Base-by-base conservation (phyloP, 2,888 invertebrate genomes). In the Entomobrya multifasciata region DNA sequence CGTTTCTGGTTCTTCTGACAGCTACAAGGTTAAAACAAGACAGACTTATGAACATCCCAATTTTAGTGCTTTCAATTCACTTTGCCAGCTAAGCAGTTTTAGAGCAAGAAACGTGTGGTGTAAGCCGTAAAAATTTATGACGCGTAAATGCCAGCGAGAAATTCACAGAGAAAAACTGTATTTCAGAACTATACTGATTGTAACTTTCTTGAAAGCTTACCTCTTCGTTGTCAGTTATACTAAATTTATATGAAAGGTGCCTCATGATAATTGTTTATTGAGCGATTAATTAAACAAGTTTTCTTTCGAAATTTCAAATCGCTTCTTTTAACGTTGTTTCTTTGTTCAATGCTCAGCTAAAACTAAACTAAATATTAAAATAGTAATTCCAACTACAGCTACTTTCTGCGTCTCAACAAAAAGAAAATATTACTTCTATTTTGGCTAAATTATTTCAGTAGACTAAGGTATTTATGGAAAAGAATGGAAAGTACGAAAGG, bases 1-100 rank as follows among this genome's bases (percentile, higher is more conserved):
- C 49, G 80, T 81, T 85, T 84, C 86, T 55, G 62, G 81, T 55
- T 78, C 82, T 62, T 85, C 85, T 2, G 77, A n/a, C 3, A 84
- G 77, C 84, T 84, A 36, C 15, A 77, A 60, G 20, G 36, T 36
- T 36, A 22, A 20, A 57, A 22, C 27, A 65, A n/a, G 6, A 30
- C n/a, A n/a, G n/a, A n/a, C n/a, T n/a, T 10, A 15, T 25, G 17
- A 6, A 62, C 27, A 62, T n/a, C n/a, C n/a, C n/a, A n/a, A n/a
- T n/a, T n/a, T n/a, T n/a, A n/a, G n/a, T n/a, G n/a, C n/a, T 36
- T 8, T 8, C 36, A 36, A 36, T 36, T 36, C 36, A 36, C 36
- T n/a, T n/a, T n/a, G n/a, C n/a, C n/a, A 36, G 36, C 36, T 36
- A 44, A 60, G 22, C 11, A 27, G 13, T 22, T 60, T 6, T 11